Conservation (phyloP, 2,888 invertebrate species). For the Dioctria rufipes region DNA sequence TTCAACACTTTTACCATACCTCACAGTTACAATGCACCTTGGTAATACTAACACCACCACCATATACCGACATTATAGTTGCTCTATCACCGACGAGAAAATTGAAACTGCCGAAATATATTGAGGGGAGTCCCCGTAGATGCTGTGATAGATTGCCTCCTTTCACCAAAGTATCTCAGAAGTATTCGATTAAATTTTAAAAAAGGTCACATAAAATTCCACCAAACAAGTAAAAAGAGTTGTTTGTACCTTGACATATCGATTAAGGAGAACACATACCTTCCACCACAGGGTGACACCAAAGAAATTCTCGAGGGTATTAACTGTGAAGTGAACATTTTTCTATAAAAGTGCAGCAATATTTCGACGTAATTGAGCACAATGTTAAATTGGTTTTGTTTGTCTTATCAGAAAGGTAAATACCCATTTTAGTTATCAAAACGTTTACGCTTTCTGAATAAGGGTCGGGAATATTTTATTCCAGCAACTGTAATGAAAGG, state of each 20-base stretch:
- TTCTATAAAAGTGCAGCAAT: constrained; percentile 29
- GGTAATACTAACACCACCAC: not conserved
- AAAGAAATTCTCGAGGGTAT: not conserved
- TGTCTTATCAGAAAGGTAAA: constrained; percentile 33
- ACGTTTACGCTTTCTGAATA: not conserved
- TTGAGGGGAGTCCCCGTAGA: not conserved
- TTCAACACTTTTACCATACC: not conserved
- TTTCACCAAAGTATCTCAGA: not conserved
- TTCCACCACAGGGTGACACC: constrained; percentile 26
- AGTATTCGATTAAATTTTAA: constrained; percentile 20
- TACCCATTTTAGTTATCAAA: constrained; percentile 24
- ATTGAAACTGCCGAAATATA: constrained; percentile 27
- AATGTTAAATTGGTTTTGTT: constrained; percentile 35
- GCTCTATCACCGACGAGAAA: not conserved
- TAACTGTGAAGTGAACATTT: constrained; percentile 13
- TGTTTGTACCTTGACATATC: constrained; percentile 29
- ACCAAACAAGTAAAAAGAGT: constrained; percentile 1
- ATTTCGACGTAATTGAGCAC: constrained; percentile 40
- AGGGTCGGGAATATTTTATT: not conserved
- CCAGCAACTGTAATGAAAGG: not conserved
- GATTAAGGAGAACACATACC: constrained; percentile 35
- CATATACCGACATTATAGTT: too few species aligned
- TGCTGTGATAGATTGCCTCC: constrained; percentile 29
- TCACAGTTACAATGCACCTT: constrained; percentile 10
- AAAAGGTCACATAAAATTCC: constrained; percentile 12